Base-by-base conservation (phyloP, 2,797 vertebrate genomes). In the Cryptoprocta ferox region DNA sequence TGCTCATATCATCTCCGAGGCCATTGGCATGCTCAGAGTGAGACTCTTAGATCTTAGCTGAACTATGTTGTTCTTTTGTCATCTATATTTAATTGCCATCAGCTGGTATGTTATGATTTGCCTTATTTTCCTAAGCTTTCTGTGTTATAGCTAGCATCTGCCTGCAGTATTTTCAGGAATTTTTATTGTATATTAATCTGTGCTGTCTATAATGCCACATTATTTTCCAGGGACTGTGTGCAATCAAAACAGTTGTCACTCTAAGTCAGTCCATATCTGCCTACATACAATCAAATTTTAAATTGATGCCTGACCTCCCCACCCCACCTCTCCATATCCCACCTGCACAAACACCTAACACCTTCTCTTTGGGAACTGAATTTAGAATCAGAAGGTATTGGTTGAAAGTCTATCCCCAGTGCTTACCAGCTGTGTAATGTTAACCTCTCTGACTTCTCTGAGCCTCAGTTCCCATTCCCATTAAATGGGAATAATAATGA, bases 51-150 rank as follows among this genome's bases (percentile, higher is more conserved):
- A 76, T 37, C 68, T 63, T 30, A 65, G 13, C 73, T 56, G 32
- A 76, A 80, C 37, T 12, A 6, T 1, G 0, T 28, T 45, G 0
- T 61, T 87, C 89, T 91, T 89, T 68, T 83, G 10, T 89, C 86
- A 83, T 66, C 87, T 87, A 53, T 37, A 12, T 13, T 92, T 91
- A 91, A 97, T 63, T n/a, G 32, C 75, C 50, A 65, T 95, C 95
- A 76, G 65, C 75, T 91, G 83, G 42, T 53, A 59, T 56, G 39
- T 39, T 83, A 65, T 5, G 45, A 66, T 30, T 79, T 48, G 0
- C 88, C 61, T 94, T 66, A 35, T 95, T 96, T 96, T 89, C 45
- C 79, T 70, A 84, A 93, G 79, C 85, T 79, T 93, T 88, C 75
- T 79, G n/a, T 80, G 73, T 59, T 32, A 82, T 30, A 73, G n/a